phyloP scores from a whole-genome alignment of 2,113 vertebrate genomes.

The Zingel zingel region DNA sequence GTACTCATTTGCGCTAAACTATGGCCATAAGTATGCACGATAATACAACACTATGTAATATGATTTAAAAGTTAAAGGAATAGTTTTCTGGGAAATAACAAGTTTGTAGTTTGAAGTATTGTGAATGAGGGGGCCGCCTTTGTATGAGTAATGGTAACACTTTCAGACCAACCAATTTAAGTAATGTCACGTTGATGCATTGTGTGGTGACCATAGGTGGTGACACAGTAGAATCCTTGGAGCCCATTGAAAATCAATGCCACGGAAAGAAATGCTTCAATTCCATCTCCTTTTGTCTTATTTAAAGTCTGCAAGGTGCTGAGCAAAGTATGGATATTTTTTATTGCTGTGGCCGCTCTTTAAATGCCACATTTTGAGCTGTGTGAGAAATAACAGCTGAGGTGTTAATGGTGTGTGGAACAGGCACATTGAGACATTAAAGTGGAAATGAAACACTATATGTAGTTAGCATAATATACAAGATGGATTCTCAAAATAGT shows the following conservation, averaged over 20 bases:
- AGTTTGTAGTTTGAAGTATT: neutral
- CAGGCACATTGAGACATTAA: slow-evolving; percentile 8
- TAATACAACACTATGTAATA: neutral
- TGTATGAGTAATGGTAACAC: slow-evolving; percentile 10
- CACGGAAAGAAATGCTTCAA: slow-evolving; percentile 19
- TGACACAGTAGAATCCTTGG: slow-evolving; percentile 4
- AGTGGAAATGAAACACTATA: no score
- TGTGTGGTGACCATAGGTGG: neutral
- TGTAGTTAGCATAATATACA: no score
- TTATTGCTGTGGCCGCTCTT: slow-evolving; percentile 11
- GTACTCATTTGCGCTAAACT: neutral
- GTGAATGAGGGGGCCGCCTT: neutral
- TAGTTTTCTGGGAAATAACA: neutral
- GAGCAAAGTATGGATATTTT: slow-evolving; percentile 50
- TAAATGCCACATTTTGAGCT: slow-evolving; percentile 37
- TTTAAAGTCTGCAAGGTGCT: slow-evolving; percentile 4
- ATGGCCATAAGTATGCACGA: neutral
- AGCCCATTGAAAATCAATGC: slow-evolving; percentile 32
- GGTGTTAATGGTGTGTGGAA: slow-evolving; percentile 29
- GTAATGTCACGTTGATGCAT: neutral
- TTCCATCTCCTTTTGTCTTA: slow-evolving; percentile 28
- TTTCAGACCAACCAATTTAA: neutral
- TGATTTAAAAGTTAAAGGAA: neutral
- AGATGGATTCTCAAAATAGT: no score
- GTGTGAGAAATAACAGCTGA: slow-evolving; percentile 19